These are phyloP conservation scores for Myotis pilosus DNA, from an alignment of 2,797 vertebrate genomes.

Conservation along the genomic window DNA sequence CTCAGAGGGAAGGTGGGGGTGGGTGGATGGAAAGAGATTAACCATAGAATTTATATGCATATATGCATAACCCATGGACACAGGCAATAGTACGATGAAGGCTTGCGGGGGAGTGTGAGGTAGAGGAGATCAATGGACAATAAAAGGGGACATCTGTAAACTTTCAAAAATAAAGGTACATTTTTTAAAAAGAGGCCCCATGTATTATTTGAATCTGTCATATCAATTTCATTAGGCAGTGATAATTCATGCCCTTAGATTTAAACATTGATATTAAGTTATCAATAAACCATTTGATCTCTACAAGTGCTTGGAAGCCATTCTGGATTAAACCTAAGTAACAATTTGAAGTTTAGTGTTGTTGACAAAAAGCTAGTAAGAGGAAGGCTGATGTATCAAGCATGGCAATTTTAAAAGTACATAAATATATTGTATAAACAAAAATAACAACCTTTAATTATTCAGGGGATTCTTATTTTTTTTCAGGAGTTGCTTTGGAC, in stretches of 20 bases:
- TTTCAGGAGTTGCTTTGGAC: constrained; percentile 53
- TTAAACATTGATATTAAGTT: constrained; percentile 48
- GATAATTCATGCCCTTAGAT: constrained; percentile 47
- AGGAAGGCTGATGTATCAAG: constrained; percentile 54
- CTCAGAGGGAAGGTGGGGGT: background rate
- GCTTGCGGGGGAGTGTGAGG: background rate
- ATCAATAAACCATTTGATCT: constrained; percentile 56
- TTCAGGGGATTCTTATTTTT: constrained; percentile 46
- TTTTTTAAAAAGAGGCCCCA: background rate
- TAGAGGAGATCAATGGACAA: background rate
- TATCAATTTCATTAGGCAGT: constrained; percentile 11
- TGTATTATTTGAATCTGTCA: background rate
- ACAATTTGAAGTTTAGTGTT: constrained; percentile 66
- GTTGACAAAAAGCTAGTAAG: constrained; percentile 57
- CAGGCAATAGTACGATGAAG: background rate
- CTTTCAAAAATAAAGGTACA: background rate
- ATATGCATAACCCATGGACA: background rate
- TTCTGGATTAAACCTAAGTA: constrained; percentile 34
- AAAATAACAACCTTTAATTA: constrained; percentile 63
- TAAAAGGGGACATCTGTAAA: background rate
- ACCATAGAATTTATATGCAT: background rate
- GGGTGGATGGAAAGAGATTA: background rate
- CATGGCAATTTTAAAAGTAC: constrained; percentile 52
- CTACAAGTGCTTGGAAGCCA: constrained; percentile 11
- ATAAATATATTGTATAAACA: constrained; percentile 64